A percentile compares a stretch with the other conserved stretches of the same genome.
Conservation (phyloP, 2,888 invertebrate species). For the Thymelicus sylvestris region DNA sequence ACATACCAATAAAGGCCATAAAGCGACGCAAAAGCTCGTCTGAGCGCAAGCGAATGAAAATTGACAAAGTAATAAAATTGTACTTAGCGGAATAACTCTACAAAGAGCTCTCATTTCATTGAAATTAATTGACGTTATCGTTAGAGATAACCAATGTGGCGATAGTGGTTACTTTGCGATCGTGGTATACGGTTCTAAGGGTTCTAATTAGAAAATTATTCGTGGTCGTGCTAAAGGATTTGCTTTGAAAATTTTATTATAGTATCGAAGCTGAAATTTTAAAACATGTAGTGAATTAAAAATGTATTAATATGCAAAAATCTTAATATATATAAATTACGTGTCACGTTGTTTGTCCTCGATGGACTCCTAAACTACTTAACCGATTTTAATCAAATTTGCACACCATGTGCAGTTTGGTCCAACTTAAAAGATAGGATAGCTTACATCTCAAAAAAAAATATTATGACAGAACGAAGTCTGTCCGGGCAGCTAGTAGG, state of each 20-base stretch:
- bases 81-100: conserved; percentile 32
- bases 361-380: too few relatives aligned
- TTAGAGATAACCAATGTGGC: conserved; percentile 30
- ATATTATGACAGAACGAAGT: too few relatives aligned
- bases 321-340: too few relatives aligned
- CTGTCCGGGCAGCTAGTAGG: too few relatives aligned
- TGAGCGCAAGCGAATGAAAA: conserved; percentile 19
- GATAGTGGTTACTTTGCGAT: conserved; percentile 1
- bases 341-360: too few relatives aligned
- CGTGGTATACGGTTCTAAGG: conserved; percentile 22
- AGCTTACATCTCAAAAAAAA: too few relatives aligned
- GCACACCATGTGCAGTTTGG: too few relatives aligned
- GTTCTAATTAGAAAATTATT: conserved; percentile 34
- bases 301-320: too few relatives aligned
- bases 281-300: not conserved
- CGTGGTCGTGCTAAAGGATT: conserved; percentile 14
- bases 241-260: not conserved
- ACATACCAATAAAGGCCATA: not conserved
- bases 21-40: not conserved
- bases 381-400: too few relatives aligned
- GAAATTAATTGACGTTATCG: conserved; percentile 34
- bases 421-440: too few relatives aligned
- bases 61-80: conserved; percentile 26
- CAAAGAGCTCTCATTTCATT: conserved; percentile 35
- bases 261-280: not conserved